phyloP scores from a whole-genome alignment of 2,797 vertebrate species.

The Lithobates sylvaticus region DNA sequence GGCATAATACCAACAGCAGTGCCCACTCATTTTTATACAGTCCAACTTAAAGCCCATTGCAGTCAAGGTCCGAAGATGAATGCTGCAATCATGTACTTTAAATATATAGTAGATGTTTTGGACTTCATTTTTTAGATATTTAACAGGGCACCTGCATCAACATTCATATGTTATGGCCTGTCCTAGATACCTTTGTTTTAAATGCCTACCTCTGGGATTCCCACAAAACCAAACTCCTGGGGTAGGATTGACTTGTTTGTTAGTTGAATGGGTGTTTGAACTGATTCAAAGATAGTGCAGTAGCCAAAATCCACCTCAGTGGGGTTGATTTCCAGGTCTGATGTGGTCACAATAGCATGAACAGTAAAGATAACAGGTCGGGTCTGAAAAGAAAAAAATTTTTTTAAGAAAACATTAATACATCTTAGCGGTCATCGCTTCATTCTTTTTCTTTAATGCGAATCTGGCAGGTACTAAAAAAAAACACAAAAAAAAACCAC shows the following conservation, averaged over 20 bases:
- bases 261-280: slow-evolving; percentile 76
- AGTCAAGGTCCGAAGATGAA: not conserved
- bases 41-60: no score
- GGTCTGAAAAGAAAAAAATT: slow-evolving; percentile 71
- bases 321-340: slow-evolving; percentile 84
- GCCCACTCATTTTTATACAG: no score
- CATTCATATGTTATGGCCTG: not conserved
- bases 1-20: no score
- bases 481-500: no score
- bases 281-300: slow-evolving; percentile 85
- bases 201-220: slow-evolving; percentile 83
- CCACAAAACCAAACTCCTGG: slow-evolving; percentile 90
- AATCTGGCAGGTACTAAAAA: not conserved
- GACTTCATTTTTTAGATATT: not conserved
- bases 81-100: not conserved
- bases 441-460: not conserved
- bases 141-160: not conserved
- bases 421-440: not conserved
- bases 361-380: slow-evolving; percentile 80
- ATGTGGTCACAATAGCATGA: slow-evolving; percentile 86
- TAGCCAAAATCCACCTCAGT: slow-evolving; percentile 83
- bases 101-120: not conserved
- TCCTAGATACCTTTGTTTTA: not conserved
- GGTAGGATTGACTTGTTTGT: slow-evolving; percentile 88
- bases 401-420: not conserved